A percentile compares a stretch with the other conserved stretches of the same genome.
Conservation (phyloP, 1,140 invertebrate species). For the Bombus turneri region DNA sequence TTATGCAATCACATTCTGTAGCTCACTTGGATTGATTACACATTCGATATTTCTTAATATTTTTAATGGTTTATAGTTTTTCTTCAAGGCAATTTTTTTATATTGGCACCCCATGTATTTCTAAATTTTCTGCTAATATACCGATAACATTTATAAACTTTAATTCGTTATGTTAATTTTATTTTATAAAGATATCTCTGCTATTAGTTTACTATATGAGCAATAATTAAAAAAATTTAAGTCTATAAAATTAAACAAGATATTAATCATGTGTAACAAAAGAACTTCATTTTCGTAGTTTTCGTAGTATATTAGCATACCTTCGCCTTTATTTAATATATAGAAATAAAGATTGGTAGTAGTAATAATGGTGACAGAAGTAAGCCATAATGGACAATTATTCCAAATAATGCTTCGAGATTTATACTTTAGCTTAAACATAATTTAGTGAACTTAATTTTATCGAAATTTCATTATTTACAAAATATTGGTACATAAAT, state of each 20-base stretch:
- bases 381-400: constrained; percentile 17
- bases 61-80: constrained; percentile 5
- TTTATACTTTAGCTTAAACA: constrained; percentile 20
- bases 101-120: constrained; percentile 24
- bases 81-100: constrained; percentile 38
- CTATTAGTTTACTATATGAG: not conserved
- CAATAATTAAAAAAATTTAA: not conserved
- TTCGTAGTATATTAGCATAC: not conserved
- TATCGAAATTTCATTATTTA: constrained; percentile 25
- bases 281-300: constrained; percentile 14
- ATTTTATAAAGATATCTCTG: constrained; percentile 10
- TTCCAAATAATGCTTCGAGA: constrained; percentile 37
- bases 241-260: not conserved
- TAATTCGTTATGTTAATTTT: constrained; percentile 21
- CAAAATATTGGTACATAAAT: not conserved
- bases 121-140: constrained; percentile 22
- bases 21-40: constrained; percentile 22
- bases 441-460: constrained; percentile 33
- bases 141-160: constrained; percentile 10
- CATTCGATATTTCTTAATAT: constrained; percentile 2
- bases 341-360: not conserved
- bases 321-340: not conserved
- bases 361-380: not conserved
- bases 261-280: not conserved
- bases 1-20: constrained; percentile 30